A percentile compares a stretch with the other conserved stretches of the same genome.
Conservation (phyloP, 1,140 invertebrate species). For the Drosophila repletoides region DNA sequence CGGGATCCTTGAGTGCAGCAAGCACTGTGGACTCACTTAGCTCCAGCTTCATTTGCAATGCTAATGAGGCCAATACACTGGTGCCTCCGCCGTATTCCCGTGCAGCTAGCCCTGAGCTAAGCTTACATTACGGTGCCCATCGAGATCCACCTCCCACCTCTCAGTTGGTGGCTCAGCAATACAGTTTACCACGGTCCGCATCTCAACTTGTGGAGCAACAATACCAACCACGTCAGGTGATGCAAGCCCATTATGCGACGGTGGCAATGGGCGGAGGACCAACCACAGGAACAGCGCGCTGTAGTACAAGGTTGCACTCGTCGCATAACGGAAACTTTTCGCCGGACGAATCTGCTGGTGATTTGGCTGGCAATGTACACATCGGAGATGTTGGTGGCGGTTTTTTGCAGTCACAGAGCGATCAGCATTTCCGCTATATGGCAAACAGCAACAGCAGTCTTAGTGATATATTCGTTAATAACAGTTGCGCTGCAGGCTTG, state of each 20-base stretch:
- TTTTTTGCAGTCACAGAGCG: conserved; percentile 74
- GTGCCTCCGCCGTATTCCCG: conserved; percentile 92
- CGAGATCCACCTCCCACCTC: conserved; percentile 46
- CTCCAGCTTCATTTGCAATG: conserved; percentile 91
- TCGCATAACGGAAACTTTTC: conserved; percentile 50
- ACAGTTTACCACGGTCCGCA: conserved; percentile 63
- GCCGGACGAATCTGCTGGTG: conserved; percentile 26
- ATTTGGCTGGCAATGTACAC: not conserved
- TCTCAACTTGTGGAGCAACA: conserved; percentile 70
- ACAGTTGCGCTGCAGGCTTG: conserved; percentile 55
- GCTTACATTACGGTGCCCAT: conserved; percentile 76
- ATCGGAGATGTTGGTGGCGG: conserved; percentile 5
- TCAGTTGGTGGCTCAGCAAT: conserved; percentile 7
- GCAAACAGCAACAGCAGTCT: conserved; percentile 74
- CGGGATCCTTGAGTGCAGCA: conserved; percentile 89
- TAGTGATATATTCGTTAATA: conserved; percentile 80
- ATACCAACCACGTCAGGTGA: conserved; percentile 22
- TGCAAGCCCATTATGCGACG: conserved; percentile 52
- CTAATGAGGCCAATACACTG: conserved; percentile 90
- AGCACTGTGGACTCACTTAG: conserved; percentile 92
- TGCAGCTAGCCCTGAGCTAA: conserved; percentile 87
- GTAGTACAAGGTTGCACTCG: conserved; percentile 55
- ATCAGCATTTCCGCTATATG: conserved; percentile 78
- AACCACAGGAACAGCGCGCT: conserved; percentile 35
- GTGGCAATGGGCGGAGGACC: conserved; percentile 43